Evolutionary conservation across 2,797 vertebrate genomes (phyloP).

Genomic region (Poecilia velifera): DNA sequence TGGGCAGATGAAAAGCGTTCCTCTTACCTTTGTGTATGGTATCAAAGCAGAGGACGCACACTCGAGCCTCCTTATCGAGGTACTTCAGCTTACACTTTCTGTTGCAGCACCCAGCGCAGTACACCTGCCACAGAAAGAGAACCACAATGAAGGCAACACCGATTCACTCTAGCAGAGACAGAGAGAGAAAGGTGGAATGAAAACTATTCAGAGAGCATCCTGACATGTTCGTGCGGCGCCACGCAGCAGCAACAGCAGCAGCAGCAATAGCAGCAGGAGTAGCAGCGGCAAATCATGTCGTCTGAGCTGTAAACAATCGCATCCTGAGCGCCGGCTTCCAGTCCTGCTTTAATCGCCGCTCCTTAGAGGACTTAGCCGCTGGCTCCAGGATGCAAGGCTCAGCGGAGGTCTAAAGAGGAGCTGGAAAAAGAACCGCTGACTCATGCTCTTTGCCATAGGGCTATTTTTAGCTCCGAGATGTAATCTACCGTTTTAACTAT

Average conservation of each 20-base stretch:
- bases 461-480: conserved; percentile 51
- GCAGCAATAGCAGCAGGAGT: conserved; percentile 1
- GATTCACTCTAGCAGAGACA: background rate
- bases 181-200: background rate
- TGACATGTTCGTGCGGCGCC: background rate
- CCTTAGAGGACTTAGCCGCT: conserved; percentile 44
- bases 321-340: conserved; percentile 22
- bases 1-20: background rate
- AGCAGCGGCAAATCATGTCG: background rate
- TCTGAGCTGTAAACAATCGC: conserved; percentile 25
- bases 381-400: conserved; percentile 43
- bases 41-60: conserved; percentile 90
- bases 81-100: conserved; percentile 92
- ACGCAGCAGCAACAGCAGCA: background rate
- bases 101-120: conserved; percentile 93
- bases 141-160: background rate
- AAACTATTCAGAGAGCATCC: background rate
- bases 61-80: conserved; percentile 94
- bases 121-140: conserved; percentile 83
- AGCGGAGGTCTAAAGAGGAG: conserved; percentile 33
- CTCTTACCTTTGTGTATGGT: conserved; percentile 89
- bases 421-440: conserved; percentile 62
- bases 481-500: conserved; percentile 34
- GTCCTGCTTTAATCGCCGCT: conserved; percentile 41
- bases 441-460: conserved; percentile 45